A percentile compares a stretch with the other conserved stretches of the same genome.
Conservation (phyloP, 2,888 invertebrate species). For the Odontomyia ornata region DNA sequence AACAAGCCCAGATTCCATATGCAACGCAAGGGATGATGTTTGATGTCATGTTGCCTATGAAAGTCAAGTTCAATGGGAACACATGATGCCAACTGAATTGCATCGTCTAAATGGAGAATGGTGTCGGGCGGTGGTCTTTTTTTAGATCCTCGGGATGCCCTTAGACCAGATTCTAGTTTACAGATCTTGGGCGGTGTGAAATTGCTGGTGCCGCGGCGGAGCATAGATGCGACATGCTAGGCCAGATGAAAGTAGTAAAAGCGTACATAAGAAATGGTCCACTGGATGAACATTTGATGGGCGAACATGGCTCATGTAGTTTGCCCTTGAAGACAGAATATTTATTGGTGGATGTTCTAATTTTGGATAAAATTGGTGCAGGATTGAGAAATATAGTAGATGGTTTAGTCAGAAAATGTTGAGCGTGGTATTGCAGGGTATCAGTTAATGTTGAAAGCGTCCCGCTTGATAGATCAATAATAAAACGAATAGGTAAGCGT, state of each 20-base stretch:
- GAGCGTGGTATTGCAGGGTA: neutral
- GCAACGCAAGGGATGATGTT: slow-evolving; percentile 15
- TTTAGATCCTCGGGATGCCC: neutral
- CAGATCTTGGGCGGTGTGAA: neutral
- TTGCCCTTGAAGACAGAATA: neutral
- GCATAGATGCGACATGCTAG: neutral
- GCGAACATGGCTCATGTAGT: neutral
- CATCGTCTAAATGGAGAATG: slow-evolving; percentile 27
- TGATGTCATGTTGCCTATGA: slow-evolving; percentile 32
- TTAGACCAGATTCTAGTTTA: slow-evolving; percentile 1
- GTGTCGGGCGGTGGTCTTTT: slow-evolving; percentile 33
- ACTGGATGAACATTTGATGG: neutral
- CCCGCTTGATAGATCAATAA: too few species aligned
- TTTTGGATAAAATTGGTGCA: neutral
- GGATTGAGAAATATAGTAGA: neutral
- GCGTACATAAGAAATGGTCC: neutral
- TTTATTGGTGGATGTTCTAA: slow-evolving; percentile 14
- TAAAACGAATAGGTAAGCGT: too few species aligned
- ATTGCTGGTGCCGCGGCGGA: neutral
- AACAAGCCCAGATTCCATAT: slow-evolving; percentile 18
- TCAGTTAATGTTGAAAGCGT: too few species aligned
- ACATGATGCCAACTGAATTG: slow-evolving; percentile 34
- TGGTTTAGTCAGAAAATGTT: neutral
- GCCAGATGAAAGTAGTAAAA: neutral
- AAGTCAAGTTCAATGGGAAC: slow-evolving; percentile 44